phyloP scores from a whole-genome alignment of 2,113 vertebrate species.

The Crotalus tigris region DNA sequence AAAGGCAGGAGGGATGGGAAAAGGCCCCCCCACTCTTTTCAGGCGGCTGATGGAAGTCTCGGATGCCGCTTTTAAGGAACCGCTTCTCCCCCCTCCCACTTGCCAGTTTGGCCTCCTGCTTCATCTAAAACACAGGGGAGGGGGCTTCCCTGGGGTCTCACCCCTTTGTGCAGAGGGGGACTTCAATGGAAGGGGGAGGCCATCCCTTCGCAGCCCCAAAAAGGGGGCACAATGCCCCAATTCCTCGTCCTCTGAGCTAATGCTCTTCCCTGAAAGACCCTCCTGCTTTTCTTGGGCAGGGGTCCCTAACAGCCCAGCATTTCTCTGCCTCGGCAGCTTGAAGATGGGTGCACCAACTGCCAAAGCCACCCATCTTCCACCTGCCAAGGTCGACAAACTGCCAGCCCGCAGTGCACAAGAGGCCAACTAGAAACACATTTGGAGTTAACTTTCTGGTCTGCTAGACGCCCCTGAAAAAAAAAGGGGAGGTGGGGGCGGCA shows the following conservation, averaged over 20 bases:
- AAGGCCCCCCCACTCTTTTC: neutral
- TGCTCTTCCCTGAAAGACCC: neutral
- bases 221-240: neutral
- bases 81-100: too few relatives aligned
- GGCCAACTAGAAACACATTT: neutral
- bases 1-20: constrained; percentile 13
- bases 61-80: neutral
- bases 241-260: neutral
- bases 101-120: neutral
- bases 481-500: too few relatives aligned
- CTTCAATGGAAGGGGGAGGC: neutral
- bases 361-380: too few relatives aligned
- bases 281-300: neutral
- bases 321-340: neutral
- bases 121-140: too few relatives aligned
- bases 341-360: neutral
- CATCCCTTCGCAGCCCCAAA: neutral
- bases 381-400: neutral
- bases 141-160: neutral
- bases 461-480: neutral
- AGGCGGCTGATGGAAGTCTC: neutral
- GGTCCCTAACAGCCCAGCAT: neutral
- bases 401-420: neutral
- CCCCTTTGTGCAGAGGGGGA: neutral
- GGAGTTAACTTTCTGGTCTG: neutral